Evolutionary conservation across 1,140 invertebrate species (phyloP), one percentile per base, ranked within the genome.

Genomic region (Homarus americanus): DNA sequence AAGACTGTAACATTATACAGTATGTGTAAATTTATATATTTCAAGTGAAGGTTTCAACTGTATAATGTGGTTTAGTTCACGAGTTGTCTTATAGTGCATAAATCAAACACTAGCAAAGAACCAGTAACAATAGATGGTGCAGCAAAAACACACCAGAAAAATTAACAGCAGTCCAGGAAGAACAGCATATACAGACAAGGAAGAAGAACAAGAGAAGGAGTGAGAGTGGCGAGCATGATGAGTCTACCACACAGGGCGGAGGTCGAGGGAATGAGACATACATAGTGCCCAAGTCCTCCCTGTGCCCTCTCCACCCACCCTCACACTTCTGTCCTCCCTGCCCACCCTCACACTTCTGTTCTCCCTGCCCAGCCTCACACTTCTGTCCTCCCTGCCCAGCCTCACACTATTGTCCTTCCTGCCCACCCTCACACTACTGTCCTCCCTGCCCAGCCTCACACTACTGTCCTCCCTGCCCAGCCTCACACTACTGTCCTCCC

Each of bases 181-280:
- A 58, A 58, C 0, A 49, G 44, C 24, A n/a, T n/a, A n/a, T n/a
- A n/a, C n/a, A n/a, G n/a, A 17, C 53, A 58, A 58, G 53, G 15
- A 20, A 58, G 53, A 58, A 20, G 53, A 15, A 17, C 3, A 0
- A 85, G 83, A 85, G 69, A 75, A 53, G 69, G 69, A 87, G 73
- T 34, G 83, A 86, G 75, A 79, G 85, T 78, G 73, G 34, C 44
- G 66, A 53, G 24, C 75, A 41, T 73, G 38, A 73, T 40, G 75
- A 79, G 63, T 28, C 63, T 69, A 69, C 63, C 63, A 69, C n/a
- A 24, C 63, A 15, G 12, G 1, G 5, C 1, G 63, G 63, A 0
- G 12, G 24, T 2, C 53, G n/a, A n/a, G n/a, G n/a, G n/a, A n/a
- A n/a, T n/a, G n/a, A 15, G 44, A 24, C 53, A 10, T 5, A 2